Conservation (phyloP, 2,797 vertebrate species). For the Tokudaia muenninki region DNA sequence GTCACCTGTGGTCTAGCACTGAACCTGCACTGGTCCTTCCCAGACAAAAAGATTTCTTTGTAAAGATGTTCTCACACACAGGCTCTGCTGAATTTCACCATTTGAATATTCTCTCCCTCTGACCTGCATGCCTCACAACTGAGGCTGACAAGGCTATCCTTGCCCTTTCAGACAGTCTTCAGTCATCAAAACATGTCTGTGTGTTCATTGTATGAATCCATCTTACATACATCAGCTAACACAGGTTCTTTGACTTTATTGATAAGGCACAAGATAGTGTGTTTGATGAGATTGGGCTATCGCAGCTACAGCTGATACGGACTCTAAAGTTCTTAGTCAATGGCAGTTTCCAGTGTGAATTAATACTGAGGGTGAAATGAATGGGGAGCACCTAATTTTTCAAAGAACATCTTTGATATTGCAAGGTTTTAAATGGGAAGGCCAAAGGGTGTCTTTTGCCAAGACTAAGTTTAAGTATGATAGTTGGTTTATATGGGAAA, state of each 20-base stretch:
- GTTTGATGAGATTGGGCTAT: background rate
- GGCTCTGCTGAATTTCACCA: background rate
- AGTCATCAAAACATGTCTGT: conserved; percentile 62
- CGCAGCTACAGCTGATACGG: background rate
- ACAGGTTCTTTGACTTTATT: conserved; percentile 40
- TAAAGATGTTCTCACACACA: background rate
- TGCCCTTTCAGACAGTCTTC: conserved; percentile 8
- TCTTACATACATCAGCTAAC: conserved; percentile 70
- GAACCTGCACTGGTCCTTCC: conserved; percentile 29
- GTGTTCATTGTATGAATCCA: conserved; percentile 72
- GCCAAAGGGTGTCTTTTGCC: background rate
- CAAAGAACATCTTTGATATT: background rate
- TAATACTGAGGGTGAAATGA: background rate
- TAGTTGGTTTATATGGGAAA: conserved; percentile 4
- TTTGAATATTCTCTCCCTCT: background rate
- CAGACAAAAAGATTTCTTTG: conserved; percentile 30
- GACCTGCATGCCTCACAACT: background rate
- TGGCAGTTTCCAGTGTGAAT: conserved; percentile 24
- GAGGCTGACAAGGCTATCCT: background rate
- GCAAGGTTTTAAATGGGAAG: conserved; percentile 17
- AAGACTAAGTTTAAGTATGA: background rate
- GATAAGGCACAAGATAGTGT: conserved; percentile 18
- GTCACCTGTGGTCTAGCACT: conserved; percentile 61
- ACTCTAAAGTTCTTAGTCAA: conserved; percentile 2
- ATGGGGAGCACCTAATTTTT: background rate